A percentile compares a stretch with the other conserved stretches of the same genome.
Evolutionary conservation across 2,113 vertebrate genomes (phyloP).

Genomic region (Osmerus eperlanus): DNA sequence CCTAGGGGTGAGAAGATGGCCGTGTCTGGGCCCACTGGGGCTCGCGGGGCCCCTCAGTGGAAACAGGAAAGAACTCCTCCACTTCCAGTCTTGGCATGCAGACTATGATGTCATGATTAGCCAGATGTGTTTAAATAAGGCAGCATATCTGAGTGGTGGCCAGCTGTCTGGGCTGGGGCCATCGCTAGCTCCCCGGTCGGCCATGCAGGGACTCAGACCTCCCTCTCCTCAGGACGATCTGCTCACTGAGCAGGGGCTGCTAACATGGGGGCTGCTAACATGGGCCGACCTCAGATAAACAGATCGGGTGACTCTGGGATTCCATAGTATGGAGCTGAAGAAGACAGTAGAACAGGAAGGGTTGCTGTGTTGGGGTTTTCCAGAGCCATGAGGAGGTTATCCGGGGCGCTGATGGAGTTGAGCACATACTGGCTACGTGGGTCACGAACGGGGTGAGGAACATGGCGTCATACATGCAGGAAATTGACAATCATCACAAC

Average conservation of each 20-base stretch:
- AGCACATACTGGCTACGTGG: conserved; percentile 33
- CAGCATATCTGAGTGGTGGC: conserved; percentile 53
- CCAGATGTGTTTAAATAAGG: conserved; percentile 53
- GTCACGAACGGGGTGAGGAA: conserved; percentile 28
- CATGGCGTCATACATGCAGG: conserved; percentile 60
- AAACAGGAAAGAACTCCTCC: conserved; percentile 52
- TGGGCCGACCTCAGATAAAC: not conserved
- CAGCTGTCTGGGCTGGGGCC: conserved; percentile 38
- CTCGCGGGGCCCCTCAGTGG: no score
- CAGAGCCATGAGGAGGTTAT: conserved; percentile 58
- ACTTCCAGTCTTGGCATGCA: conserved; percentile 49
- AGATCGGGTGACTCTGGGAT: not conserved
- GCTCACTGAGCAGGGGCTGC: no score
- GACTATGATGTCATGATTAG: no score
- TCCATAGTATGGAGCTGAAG: conserved; percentile 13
- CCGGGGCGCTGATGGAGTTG: conserved; percentile 51
- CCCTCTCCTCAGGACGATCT: no score
- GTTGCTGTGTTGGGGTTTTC: conserved; percentile 30
- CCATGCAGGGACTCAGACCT: conserved; percentile 36
- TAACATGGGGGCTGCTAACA: no score
- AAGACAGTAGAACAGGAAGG: conserved; percentile 49
- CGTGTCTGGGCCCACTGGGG: no score
- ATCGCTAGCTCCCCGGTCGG: conserved; percentile 42
- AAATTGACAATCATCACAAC: conserved; percentile 54
- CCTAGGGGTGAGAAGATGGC: no score